phyloP scores from a whole-genome alignment of 2,797 vertebrate genomes.

The Chelonia mydas region DNA sequence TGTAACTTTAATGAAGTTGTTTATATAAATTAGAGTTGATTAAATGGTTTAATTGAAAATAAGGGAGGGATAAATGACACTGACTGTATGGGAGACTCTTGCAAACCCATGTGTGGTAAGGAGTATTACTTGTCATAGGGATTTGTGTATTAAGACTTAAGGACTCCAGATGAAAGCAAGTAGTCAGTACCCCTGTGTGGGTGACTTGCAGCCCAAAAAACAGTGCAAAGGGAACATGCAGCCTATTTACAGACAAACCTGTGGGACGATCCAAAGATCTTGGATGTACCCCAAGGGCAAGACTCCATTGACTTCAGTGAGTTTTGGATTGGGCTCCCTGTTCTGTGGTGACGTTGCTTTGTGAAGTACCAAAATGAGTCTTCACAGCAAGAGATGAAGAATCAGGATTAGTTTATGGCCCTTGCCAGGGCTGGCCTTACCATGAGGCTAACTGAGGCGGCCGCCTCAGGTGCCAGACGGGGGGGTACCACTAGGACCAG shows the following conservation, averaged over 20 bases:
- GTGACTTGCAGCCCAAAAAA: background rate
- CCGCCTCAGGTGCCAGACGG: no score
- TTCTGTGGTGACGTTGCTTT: background rate
- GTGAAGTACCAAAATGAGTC: background rate
- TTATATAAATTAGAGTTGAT: background rate
- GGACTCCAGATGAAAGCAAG: background rate
- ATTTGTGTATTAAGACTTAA: accelerated
- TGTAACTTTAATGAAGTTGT: background rate
- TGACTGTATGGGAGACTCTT: accelerated
- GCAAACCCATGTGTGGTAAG: accelerated
- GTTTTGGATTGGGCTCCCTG: background rate
- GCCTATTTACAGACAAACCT: accelerated
- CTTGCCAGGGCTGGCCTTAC: background rate
- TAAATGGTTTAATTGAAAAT: background rate
- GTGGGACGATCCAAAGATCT: background rate
- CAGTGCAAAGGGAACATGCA: accelerated
- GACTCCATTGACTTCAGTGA: background rate
- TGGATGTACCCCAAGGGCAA: background rate
- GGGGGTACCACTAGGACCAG: no score
- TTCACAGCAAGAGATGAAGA: background rate
- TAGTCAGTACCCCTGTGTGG: background rate
- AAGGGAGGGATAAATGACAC: background rate
- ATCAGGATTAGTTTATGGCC: background rate
- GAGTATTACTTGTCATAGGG: background rate
- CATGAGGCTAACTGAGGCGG: no score